A percentile compares a stretch with the other conserved stretches of the same genome.
phyloP scores from a whole-genome alignment of 1,140 invertebrate species.

The Meloidogyne chitwoodi region DNA sequence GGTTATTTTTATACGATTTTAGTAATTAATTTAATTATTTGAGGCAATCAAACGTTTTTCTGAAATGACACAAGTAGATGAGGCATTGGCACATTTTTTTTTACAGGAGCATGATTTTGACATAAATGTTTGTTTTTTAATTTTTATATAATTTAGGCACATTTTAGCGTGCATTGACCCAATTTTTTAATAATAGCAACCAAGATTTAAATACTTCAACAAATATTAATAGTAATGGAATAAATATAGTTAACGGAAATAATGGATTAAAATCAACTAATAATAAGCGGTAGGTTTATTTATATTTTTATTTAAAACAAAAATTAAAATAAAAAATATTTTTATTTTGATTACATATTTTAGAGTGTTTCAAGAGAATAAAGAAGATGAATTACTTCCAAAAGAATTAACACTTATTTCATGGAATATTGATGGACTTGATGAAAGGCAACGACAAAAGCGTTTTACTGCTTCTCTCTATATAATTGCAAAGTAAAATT shows the following conservation, averaged over 20 bases:
- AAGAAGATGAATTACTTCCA: constrained; percentile 5
- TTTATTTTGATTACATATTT: too few species aligned
- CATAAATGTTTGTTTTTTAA: constrained; percentile 24
- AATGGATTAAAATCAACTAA: neutral
- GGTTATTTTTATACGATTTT: neutral
- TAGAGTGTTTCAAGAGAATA: neutral
- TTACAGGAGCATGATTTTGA: constrained; percentile 42
- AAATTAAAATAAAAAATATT: neutral
- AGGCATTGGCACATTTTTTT: constrained; percentile 40
- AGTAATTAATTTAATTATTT: neutral
- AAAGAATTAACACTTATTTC: constrained; percentile 60
- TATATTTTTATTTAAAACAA: neutral
- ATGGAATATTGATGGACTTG: constrained; percentile 70
- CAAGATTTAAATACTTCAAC: neutral
- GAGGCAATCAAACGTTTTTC: constrained; percentile 39
- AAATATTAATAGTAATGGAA: neutral
- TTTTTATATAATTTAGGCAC: neutral
- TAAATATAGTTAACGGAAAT: constrained; percentile 16
- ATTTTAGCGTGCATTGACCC: neutral
- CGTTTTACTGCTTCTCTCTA: constrained; percentile 65
- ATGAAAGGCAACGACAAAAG: constrained; percentile 64
- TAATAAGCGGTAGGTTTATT: neutral
- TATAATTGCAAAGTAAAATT: constrained; percentile 63
- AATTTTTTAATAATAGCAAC: neutral
- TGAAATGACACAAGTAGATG: constrained; percentile 42